Conservation (phyloP, 2,888 invertebrate species). For the Drosophila meridiana region DNA sequence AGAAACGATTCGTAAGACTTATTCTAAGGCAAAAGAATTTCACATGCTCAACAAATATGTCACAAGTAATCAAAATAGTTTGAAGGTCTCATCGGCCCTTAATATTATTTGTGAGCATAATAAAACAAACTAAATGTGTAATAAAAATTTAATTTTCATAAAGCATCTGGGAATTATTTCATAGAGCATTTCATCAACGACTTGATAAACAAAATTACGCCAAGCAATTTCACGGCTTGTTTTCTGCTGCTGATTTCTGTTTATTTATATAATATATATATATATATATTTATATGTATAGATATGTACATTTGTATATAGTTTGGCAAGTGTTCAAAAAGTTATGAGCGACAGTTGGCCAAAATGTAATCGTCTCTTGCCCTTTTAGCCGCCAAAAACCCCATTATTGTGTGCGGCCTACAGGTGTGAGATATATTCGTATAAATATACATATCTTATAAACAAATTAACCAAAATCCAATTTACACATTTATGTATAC, state of each 20-base stretch:
- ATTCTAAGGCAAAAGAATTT: not conserved
- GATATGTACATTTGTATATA: conserved; percentile 9
- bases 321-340: conserved; percentile 58
- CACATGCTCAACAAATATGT: not conserved
- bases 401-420: conserved; percentile 15
- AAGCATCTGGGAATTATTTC: conserved; percentile 3
- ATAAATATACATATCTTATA: not conserved
- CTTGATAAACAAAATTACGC: conserved; percentile 4
- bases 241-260: conserved; percentile 41
- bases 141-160: not conserved
- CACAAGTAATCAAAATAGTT: not conserved
- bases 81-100: not conserved
- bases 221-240: conserved; percentile 40
- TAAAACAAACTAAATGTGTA: conserved; percentile 4
- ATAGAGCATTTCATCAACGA: conserved; percentile 41
- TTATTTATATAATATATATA: conserved; percentile 28
- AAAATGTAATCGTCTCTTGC: conserved; percentile 32
- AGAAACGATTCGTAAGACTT: not conserved
- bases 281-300: not conserved
- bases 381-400: conserved; percentile 10
- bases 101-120: conserved; percentile 7
- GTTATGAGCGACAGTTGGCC: conserved; percentile 47
- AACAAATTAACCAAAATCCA: not conserved
- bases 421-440: conserved; percentile 38
- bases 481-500: not conserved